Evolutionary conservation across 92 coral and sea anemone genomes (phyloP), one percentile per base, ranked within the genome.

Genomic region (Siderastrea siderea): DNA sequence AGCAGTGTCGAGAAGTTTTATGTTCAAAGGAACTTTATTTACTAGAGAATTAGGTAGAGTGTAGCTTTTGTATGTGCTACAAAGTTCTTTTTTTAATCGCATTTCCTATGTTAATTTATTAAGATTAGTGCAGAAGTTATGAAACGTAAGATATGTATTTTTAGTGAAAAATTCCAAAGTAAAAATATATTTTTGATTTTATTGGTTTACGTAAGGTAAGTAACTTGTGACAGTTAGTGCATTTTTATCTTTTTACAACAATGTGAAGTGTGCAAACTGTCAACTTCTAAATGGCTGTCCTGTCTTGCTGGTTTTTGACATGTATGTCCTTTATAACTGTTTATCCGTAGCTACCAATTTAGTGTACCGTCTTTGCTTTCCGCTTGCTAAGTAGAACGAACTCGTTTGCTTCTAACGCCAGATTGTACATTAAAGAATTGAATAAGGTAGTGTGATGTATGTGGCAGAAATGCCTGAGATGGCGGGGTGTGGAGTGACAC

Each of bases 241-340:
- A 52, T 43, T 74, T 64, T 26, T 26, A 26, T 0, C 38, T 26
- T 26, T 26, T 63, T 79, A 47, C 59, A 44, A 51, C 46, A 6
- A 50, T 5, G 60, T 17, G 19, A 55, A 49, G 74, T 53, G 0
- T 66, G 45, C 15, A 47, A 61, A 61, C 43, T 53, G 51, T 80
- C 64, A 50, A 51, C 65, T 4, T 19, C 12, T 1, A 5, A 44
- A 7, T 45, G 84, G 84, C 75, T 80, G 84, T 7, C 47, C 75
- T 66, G 75, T 67, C 75, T 80, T 80, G 66, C 72, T 80, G 75
- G 52, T 52, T 19, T 7, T 47, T 4, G 15, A 62, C 38, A 26
- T 26, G 0, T 26, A 26, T 26, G 38, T 26, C 38, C 38, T 26
- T 26, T 26, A 26, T 26, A 26, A 26, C 38, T 26, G 38, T 26